Percentiles rank a stretch among this genome's conserved stretches.
phyloP scores from a whole-genome alignment of 1,140 invertebrate genomes.

The Drosophila aff. region DNA sequence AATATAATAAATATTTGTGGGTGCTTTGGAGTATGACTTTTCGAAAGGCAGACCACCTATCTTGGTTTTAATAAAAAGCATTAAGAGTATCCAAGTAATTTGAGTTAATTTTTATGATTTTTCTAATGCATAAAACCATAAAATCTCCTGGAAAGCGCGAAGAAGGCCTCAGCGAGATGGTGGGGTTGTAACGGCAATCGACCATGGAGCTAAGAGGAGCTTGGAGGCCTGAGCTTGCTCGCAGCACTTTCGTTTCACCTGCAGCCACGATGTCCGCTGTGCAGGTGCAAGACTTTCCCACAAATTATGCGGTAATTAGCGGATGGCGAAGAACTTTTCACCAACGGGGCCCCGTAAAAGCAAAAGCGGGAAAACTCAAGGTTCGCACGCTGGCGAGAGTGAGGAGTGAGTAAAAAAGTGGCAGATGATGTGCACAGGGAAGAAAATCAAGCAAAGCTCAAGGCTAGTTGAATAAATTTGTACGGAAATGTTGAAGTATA shows the following conservation, averaged over 20 bases:
- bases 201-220: background rate
- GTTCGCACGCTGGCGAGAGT: slow-evolving; percentile 21
- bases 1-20: too few species aligned
- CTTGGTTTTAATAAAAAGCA: background rate
- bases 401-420: background rate
- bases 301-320: slow-evolving; percentile 47
- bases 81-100: background rate
- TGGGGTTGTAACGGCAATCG: slow-evolving; percentile 4
- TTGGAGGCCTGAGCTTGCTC: too few species aligned
- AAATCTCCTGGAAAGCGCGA: background rate
- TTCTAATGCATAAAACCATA: background rate
- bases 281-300: slow-evolving; percentile 43
- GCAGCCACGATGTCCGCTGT: slow-evolving; percentile 1
- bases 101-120: background rate
- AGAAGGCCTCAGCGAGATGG: background rate
- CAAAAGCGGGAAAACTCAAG: slow-evolving; percentile 42
- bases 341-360: slow-evolving; percentile 34
- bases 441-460: background rate
- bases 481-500: background rate
- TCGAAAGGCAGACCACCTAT: too few species aligned
- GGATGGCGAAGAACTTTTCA: slow-evolving; percentile 34
- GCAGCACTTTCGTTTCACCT: slow-evolving; percentile 28
- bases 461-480: background rate
- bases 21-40: too few species aligned
- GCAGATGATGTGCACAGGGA: background rate